Conservation (phyloP, 2,888 invertebrate species). For the Oligia fasciuncula region DNA sequence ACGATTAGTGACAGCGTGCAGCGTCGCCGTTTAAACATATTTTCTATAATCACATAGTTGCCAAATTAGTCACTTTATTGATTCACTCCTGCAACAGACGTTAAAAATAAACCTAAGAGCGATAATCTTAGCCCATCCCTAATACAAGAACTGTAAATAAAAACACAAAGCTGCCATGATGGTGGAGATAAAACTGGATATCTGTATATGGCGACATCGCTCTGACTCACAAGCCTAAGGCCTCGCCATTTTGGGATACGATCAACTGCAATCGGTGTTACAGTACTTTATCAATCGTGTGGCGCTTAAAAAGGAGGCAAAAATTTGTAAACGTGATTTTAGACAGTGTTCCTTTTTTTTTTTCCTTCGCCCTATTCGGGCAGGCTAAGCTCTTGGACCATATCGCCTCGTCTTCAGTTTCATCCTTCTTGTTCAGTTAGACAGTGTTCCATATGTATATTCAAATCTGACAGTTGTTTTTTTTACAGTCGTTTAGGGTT, state of each 20-base stretch:
- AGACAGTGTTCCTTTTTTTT: conserved; percentile 12
- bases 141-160: conserved; percentile 25
- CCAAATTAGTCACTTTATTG: neutral
- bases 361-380: too few relatives aligned
- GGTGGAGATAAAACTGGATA: conserved; percentile 53
- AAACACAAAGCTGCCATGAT: conserved; percentile 47
- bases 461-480: conserved; percentile 3
- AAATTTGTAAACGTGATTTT: neutral
- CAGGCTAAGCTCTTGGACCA: too few relatives aligned
- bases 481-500: neutral
- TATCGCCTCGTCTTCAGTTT: too few relatives aligned
- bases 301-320: conserved; percentile 24
- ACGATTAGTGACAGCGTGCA: neutral
- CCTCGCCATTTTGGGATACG: conserved; percentile 56
- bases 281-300: conserved; percentile 28
- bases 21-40: neutral
- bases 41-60: neutral
- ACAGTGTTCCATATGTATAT: conserved; percentile 5
- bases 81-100: neutral
- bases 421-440: too few relatives aligned
- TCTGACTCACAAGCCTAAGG: conserved; percentile 54
- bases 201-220: conserved; percentile 45
- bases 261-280: conserved; percentile 40
- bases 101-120: conserved; percentile 35
- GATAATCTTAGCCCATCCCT: conserved; percentile 3